Percentiles rank a stretch among this genome's conserved stretches.
Evolutionary conservation across 2,797 vertebrate genomes (phyloP).

Genomic region (Centropyge bicolor): DNA sequence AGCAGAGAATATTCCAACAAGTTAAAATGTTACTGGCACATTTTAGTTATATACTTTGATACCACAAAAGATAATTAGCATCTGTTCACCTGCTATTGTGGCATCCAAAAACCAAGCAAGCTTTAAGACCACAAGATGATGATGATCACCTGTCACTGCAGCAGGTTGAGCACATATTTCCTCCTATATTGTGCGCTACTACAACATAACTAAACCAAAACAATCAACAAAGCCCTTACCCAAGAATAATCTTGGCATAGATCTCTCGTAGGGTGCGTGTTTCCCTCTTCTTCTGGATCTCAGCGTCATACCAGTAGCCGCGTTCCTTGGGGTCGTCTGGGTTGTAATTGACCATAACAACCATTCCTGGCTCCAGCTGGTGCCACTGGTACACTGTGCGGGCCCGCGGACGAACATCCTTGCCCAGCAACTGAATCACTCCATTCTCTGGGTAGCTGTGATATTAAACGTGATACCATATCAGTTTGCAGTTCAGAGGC

Average conservation of each 20-base stretch:
- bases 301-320: constrained; percentile 97
- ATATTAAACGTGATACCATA: background rate
- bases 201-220: background rate
- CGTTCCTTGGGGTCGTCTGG: constrained; percentile 94
- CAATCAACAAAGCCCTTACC: constrained; percentile 82
- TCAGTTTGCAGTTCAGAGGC: constrained; percentile 30
- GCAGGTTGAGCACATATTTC: background rate
- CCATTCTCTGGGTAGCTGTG: constrained; percentile 95
- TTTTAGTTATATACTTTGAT: background rate
- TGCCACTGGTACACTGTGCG: constrained; percentile 93
- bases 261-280: constrained; percentile 90
- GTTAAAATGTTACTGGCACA: background rate
- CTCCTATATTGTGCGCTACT: background rate
- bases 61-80: constrained; percentile 10
- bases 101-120: constrained; percentile 9
- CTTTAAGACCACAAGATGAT: background rate
- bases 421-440: constrained; percentile 87
- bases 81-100: constrained; percentile 22
- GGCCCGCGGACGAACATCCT: constrained; percentile 92
- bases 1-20: background rate
- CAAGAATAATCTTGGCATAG: constrained; percentile 90
- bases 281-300: constrained; percentile 92
- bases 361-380: constrained; percentile 91
- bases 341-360: constrained; percentile 98
- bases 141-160: background rate